Percentiles rank a stretch among this genome's conserved stretches.
Evolutionary conservation across 2,888 invertebrate genomes (phyloP).

Genomic region (Tanypteryx hageni): DNA sequence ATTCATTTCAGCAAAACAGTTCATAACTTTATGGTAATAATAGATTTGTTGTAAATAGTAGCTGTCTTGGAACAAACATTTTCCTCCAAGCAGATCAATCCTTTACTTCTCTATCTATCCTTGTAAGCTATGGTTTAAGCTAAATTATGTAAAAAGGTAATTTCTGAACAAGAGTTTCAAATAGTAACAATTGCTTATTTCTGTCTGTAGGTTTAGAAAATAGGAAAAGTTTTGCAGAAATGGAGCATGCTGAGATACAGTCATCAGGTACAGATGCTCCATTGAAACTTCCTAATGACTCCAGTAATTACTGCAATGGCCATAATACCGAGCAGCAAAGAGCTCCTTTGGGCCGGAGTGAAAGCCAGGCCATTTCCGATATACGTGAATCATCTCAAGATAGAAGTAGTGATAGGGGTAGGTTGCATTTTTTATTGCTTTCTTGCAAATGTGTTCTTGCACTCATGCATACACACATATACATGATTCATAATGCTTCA

Average conservation of each 20-base stretch:
- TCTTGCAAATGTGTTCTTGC: too few species aligned
- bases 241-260: conserved; percentile 72
- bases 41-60: neutral
- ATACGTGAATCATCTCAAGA: conserved; percentile 62
- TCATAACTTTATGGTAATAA: neutral
- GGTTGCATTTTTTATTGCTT: neutral
- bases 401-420: conserved; percentile 43
- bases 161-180: neutral
- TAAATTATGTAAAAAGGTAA: neutral
- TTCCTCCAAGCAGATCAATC: too few species aligned
- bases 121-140: neutral
- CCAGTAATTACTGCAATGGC: conserved; percentile 68
- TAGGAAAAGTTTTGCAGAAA: conserved; percentile 72
- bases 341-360: conserved; percentile 67
- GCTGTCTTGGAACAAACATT: neutral
- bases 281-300: conserved; percentile 59
- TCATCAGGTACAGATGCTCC: conserved; percentile 70
- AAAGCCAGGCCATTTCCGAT: conserved; percentile 67
- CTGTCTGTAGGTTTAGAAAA: conserved; percentile 70
- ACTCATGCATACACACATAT: too few species aligned
- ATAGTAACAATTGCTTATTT: neutral
- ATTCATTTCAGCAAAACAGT: too few species aligned
- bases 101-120: neutral
- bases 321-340: conserved; percentile 66
- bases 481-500: too few species aligned